These are phyloP conservation scores for Eurytoma californica DNA, from an alignment of 2,888 invertebrate genomes.

Conservation along the genomic window DNA sequence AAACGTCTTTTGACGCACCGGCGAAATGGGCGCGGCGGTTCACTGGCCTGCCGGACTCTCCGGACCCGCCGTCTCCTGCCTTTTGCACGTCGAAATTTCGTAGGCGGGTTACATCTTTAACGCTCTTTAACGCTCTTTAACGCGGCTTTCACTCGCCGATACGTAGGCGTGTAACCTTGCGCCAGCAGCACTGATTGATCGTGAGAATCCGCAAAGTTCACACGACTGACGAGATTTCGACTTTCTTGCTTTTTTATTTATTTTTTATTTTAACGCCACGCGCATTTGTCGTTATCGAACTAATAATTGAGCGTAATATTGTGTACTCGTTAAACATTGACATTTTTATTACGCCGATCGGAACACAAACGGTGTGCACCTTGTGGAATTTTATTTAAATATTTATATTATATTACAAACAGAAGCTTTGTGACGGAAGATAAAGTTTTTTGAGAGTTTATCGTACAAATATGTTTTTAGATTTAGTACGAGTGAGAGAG, in stretches of 20 bases:
- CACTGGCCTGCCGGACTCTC: background rate
- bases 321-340: constrained; percentile 15
- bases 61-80: background rate
- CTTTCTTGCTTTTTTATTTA: no score
- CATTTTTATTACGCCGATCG: constrained; percentile 24
- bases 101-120: background rate
- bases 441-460: constrained; percentile 21
- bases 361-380: background rate
- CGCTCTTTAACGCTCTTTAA: background rate
- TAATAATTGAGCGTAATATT: no score
- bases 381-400: constrained; percentile 16
- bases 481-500: constrained; percentile 5
- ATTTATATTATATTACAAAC: constrained; percentile 32
- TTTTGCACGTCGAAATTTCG: background rate
- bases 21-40: constrained; percentile 41
- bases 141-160: background rate
- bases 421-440: constrained; percentile 24
- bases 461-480: constrained; percentile 33
- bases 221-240: background rate
- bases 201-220: constrained; percentile 62
- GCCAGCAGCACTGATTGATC: constrained; percentile 68
- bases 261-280: no score
- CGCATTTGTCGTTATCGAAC: no score
- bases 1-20: background rate
- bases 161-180: constrained; percentile 22